Evolutionary conservation across 2,797 vertebrate genomes (phyloP), one percentile per base, ranked within the genome.

Genomic region (Galago senegalensis): DNA sequence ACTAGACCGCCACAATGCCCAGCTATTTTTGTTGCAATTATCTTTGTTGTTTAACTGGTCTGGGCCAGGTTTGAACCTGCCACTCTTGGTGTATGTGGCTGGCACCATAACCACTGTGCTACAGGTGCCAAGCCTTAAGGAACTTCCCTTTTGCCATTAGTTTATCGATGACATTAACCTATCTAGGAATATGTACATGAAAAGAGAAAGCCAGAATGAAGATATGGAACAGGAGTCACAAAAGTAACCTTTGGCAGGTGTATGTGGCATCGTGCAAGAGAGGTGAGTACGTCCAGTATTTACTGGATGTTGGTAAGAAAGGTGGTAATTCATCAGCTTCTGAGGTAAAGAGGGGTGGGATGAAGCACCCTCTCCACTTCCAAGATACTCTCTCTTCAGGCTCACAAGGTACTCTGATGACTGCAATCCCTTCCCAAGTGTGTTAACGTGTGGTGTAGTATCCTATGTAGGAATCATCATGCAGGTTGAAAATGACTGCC

Each of bases 191-290:
- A 17, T 75, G 21, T 86, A 7, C 46, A 65, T 76, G 53, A 77
- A 76, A 91, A 12, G 16, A 27, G 13, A 72, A 29, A 25, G 16
- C 10, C 5, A 61, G 29, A 21, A 73, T 63, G 23, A 87, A n/a
- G 58, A 77, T 58, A 60, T 21, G n/a, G 43, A 61, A 83, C n/a
- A 25, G 27, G 96, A 89, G 21, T 72, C 63, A 58, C 37, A 73
- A 40, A 67, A 61, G 27, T 7, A 75, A 61, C 0, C 53, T 56
- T 31, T 31, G n/a, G 17, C 43, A 63, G 3, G 14, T 40, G 23
- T 82, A 8, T 40, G 67, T 31, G 46, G 2, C 25, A 43, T 53
- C 23, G 5, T 46, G 1, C 58, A 69, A 31, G 5, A 83, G 25
- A 82, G 1, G 10, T 34, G 20, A 7, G 20, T 46, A 2, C 8